These are phyloP conservation scores for Caenorhabditis auriculariae DNA, from an alignment of 2,888 invertebrate species.

Conservation along the genomic window DNA sequence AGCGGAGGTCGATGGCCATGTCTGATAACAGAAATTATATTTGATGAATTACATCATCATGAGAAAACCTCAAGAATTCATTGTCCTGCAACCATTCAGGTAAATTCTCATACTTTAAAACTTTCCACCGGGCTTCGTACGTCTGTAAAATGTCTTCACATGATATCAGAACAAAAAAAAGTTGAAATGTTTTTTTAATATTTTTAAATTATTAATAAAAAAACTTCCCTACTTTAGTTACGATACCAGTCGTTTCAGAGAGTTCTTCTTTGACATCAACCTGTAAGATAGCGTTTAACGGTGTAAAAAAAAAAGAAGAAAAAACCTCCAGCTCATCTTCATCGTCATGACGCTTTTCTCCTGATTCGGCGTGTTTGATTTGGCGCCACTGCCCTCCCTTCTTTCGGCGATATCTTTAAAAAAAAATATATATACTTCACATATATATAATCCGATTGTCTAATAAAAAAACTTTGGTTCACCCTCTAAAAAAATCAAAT, in stretches of 20 bases:
- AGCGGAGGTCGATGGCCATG: conserved; percentile 89
- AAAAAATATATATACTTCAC: background rate
- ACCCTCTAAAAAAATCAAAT: no score
- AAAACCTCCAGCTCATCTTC: conserved; percentile 40
- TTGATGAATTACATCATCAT: background rate
- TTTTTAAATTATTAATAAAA: no score
- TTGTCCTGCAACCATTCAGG: conserved; percentile 85
- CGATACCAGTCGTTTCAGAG: conserved; percentile 45
- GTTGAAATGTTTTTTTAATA: no score
- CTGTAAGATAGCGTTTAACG: conserved; percentile 2
- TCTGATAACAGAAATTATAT: conserved; percentile 9
- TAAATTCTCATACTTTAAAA: conserved; percentile 75
- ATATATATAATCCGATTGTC: background rate
- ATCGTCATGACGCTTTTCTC: conserved; percentile 30
- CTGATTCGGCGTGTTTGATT: conserved; percentile 36
- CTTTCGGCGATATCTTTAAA: conserved; percentile 42
- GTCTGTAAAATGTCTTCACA: conserved; percentile 9
- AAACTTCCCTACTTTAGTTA: conserved; percentile 34
- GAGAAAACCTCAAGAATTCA: conserved; percentile 49
- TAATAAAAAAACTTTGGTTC: background rate
- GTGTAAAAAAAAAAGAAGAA: background rate
- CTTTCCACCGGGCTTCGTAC: conserved; percentile 58
- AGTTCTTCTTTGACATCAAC: conserved; percentile 53
- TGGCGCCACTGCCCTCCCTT: conserved; percentile 52
- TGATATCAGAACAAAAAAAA: conserved; percentile 1